These are phyloP conservation scores for Ecliptopera silaceata DNA, from an alignment of 2,888 invertebrate species.

Conservation along the genomic window DNA sequence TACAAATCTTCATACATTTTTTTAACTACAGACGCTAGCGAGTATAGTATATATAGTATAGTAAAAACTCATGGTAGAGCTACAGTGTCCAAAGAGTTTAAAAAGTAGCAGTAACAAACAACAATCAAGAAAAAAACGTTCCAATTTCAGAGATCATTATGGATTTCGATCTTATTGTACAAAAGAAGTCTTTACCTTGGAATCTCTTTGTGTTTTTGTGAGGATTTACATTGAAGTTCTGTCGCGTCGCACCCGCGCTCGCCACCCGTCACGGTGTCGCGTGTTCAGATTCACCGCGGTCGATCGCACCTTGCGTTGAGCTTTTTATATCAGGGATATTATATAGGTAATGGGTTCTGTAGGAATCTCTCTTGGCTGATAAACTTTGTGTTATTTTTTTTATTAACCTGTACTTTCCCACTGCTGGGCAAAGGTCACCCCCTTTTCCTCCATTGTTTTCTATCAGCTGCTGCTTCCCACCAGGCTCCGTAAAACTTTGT, in stretches of 20 bases:
- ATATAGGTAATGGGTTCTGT: constrained; percentile 49
- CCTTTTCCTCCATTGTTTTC: too few species aligned
- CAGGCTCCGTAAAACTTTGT: too few species aligned
- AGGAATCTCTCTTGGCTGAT: too few species aligned
- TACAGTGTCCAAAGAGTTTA: too few species aligned
- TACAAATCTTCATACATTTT: too few species aligned
- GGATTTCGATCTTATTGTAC: constrained; percentile 10
- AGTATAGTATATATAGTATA: too few species aligned
- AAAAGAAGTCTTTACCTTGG: constrained; percentile 11
- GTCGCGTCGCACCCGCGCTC: constrained; percentile 57
- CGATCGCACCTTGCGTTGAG: constrained; percentile 71
- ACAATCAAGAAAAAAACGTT: background rate
- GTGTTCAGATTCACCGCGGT: constrained; percentile 71
- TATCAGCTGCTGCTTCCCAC: too few species aligned
- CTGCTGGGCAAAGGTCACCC: too few species aligned
- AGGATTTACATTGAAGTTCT: constrained; percentile 46
- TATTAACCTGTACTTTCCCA: too few species aligned
- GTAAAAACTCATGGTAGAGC: too few species aligned
- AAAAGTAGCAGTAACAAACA: background rate
- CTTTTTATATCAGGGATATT: constrained; percentile 41
- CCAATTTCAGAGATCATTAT: constrained; percentile 16
- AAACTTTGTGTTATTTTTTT: too few species aligned
- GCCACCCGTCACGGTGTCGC: constrained; percentile 72
- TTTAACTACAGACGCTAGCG: too few species aligned
- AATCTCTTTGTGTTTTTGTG: constrained; percentile 8